Base-by-base conservation (phyloP, 1,140 invertebrate genomes). In the Eurosta solidaginis region DNA sequence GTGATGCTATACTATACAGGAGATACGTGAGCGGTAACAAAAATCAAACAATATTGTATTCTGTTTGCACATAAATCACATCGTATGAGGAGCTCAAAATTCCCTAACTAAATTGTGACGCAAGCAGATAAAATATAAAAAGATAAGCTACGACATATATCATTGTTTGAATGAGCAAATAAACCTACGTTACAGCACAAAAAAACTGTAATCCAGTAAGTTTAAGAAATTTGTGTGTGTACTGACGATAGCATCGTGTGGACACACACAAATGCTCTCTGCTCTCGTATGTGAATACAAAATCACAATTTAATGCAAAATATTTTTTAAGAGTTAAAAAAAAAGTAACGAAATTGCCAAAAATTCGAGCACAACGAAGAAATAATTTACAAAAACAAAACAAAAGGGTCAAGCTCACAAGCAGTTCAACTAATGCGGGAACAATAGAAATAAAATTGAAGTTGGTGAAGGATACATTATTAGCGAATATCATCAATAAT, bases 401-500 rank as follows among this genome's bases (percentile, higher is more conserved):
- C 14, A 36, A 42, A 33, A 42, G 1, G 10, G 29, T 59, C 29
- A 33, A 59, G 29, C 54, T 59, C n/a, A n/a, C n/a, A n/a, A n/a
- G n/a, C n/a, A n/a, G n/a, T n/a, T 27, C 27, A 10, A 59, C 25
- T 59, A 27, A 29, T 12, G 33, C 2, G 25, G 10, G 12, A 59
- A 29, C 1, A 25, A 17, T 6, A 1, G 49, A n/a, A 49, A n/a
- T 52, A 52, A 29, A 27, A 10, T 12, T 9, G 14, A 3, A 17
- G 3, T 10, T 2, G 20, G 52, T 12, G 12, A 6, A 40, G 33
- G 14, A 3, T 2, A 68, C 20, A 40, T 68, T 36, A 68, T 68
- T 40, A 68, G 36, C 59, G 59, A 68, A 68, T 68, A 40, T 68
- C 59, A 68, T 68, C 59, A 68, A 68, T 68, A 68, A 68, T 68